phyloP scores from a whole-genome alignment of 2,113 vertebrate genomes.

The Strix uralensis region DNA sequence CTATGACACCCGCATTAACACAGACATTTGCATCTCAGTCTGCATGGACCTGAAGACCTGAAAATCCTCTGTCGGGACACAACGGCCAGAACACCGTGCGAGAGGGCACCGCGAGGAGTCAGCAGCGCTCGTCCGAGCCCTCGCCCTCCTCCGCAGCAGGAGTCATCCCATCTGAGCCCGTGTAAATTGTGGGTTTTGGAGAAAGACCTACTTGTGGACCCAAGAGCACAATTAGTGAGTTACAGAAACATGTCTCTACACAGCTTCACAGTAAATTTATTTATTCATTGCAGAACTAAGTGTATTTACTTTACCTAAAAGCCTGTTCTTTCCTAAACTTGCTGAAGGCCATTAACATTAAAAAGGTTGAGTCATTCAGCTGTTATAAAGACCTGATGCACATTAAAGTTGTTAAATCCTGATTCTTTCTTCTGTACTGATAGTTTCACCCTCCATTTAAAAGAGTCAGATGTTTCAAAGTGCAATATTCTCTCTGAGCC shows the following conservation, averaged over 20 bases:
- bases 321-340: slow-evolving; percentile 9
- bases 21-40: neutral
- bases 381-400: neutral
- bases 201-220: neutral
- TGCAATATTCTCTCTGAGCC: neutral
- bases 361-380: slow-evolving; percentile 21
- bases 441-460: neutral
- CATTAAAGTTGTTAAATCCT: neutral
- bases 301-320: neutral
- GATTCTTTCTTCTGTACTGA: neutral
- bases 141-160: rapidly evolving
- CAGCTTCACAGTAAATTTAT: neutral
- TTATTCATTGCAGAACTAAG: neutral
- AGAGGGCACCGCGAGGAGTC: rapidly evolving
- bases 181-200: neutral
- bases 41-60: neutral
- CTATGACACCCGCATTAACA: neutral
- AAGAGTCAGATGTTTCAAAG: neutral
- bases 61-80: rapidly evolving
- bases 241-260: neutral
- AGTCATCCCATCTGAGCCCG: neutral
- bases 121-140: neutral
- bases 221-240: neutral
- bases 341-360: slow-evolving; percentile 19
- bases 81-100: rapidly evolving